These are phyloP conservation scores for Lepus europaeus DNA, from an alignment of 2,113 vertebrate genomes.

Conservation along the genomic window DNA sequence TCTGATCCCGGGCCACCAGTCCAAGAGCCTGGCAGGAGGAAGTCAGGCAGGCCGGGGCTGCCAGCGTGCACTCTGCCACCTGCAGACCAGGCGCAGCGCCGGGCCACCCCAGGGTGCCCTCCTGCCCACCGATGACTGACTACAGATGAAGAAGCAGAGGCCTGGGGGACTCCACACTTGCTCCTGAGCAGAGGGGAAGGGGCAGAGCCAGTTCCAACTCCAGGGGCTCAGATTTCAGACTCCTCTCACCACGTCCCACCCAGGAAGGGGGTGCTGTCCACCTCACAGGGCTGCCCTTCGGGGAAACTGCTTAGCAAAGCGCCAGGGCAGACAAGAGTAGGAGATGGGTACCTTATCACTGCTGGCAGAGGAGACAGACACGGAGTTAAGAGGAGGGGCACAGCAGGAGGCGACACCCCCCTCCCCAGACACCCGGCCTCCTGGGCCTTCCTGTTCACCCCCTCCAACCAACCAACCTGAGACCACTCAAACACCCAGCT, in stretches of 20 bases:
- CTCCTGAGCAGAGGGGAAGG: not conserved
- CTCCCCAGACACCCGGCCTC: not conserved
- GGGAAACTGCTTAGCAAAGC: not conserved
- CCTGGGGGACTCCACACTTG: rapidly evolving
- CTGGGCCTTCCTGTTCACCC: not conserved
- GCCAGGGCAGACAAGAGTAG: not conserved
- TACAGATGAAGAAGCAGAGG: not conserved
- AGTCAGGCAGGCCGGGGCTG: not conserved
- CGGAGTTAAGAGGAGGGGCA: not conserved
- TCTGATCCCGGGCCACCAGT: no score
- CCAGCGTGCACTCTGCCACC: not conserved
- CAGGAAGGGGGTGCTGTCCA: not conserved
- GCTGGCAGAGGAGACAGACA: not conserved
- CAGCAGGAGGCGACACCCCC: not conserved
- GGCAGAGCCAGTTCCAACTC: not conserved
- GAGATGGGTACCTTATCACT: rapidly evolving
- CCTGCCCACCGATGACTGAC: not conserved
- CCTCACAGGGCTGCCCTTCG: not conserved
- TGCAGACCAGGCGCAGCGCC: not conserved
- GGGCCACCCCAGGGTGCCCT: not conserved
- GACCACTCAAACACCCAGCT: not conserved
- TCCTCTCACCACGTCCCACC: not conserved
- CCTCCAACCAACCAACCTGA: not conserved
- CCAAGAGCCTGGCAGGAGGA: not conserved
- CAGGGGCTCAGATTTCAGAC: not conserved